phyloP scores from a whole-genome alignment of 2,113 vertebrate genomes.

The Lampris megalopsis region DNA sequence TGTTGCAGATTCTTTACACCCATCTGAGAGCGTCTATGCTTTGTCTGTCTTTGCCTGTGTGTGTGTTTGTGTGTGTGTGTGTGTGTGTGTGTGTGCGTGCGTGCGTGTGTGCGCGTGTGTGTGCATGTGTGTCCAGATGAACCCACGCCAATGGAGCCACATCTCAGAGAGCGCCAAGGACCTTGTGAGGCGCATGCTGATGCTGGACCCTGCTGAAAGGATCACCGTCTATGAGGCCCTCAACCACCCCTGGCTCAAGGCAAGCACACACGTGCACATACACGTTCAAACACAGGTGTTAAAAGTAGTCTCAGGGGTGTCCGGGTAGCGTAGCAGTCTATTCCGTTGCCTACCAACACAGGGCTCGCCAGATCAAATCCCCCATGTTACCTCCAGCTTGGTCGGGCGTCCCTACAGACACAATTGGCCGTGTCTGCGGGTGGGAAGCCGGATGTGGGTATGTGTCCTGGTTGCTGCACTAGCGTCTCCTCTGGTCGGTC shows the following conservation, averaged over 20 bases:
- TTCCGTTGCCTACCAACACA: too few relatives aligned
- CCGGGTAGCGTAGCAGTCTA: too few relatives aligned
- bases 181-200: conserved; percentile 97
- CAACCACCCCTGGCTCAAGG: conserved; percentile 99
- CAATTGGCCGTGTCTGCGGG: too few relatives aligned
- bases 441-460: too few relatives aligned
- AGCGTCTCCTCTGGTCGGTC: too few relatives aligned
- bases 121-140: conserved; percentile 86
- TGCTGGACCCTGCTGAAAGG: conserved; percentile 98
- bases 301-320: too few relatives aligned
- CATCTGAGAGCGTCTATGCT: neutral
- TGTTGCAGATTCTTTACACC: neutral
- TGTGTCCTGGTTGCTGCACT: too few relatives aligned
- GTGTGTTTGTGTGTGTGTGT: conserved; percentile 12
- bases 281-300: neutral
- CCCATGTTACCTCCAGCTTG: too few relatives aligned
- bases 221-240: conserved; percentile 99
- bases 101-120: conserved; percentile 20
- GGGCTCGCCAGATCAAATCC: too few relatives aligned
- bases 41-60: neutral
- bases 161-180: conserved; percentile 99
- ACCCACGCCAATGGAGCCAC: conserved; percentile 97
- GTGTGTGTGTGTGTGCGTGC: neutral
- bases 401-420: too few relatives aligned
- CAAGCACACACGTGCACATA: conserved; percentile 37